These are phyloP conservation scores for Volucella inanis DNA, from an alignment of 2,888 invertebrate species.

Conservation along the genomic window DNA sequence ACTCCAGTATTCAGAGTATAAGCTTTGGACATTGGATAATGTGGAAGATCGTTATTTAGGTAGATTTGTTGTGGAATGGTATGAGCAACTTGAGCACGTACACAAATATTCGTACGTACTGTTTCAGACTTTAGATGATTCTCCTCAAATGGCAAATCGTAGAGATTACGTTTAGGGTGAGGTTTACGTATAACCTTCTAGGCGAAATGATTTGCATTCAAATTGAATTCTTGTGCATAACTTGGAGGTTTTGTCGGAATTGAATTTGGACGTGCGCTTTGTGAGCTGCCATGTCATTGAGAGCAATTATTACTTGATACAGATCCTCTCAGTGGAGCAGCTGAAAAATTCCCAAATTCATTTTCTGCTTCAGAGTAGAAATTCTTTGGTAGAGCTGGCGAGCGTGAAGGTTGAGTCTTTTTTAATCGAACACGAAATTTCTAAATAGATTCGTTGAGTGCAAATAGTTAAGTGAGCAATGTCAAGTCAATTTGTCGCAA, in stretches of 20 bases:
- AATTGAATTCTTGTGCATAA: constrained; percentile 31
- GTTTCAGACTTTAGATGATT: constrained; percentile 46
- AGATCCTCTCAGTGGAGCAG: constrained; percentile 31
- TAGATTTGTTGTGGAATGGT: constrained; percentile 47
- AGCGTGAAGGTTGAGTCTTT: constrained; percentile 82
- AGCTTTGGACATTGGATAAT: constrained; percentile 56
- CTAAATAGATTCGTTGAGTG: constrained; percentile 95
- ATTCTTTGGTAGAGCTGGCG: constrained; percentile 81
- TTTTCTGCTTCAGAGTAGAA: constrained; percentile 80
- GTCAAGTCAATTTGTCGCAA: constrained; percentile 94
- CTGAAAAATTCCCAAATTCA: constrained; percentile 61
- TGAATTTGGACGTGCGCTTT: constrained; percentile 29
- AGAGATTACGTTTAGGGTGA: constrained; percentile 62
- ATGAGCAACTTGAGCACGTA: constrained; percentile 43
- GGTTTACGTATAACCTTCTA: constrained; percentile 56
- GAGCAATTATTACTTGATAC: constrained; percentile 23
- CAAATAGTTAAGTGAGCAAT: constrained; percentile 94
- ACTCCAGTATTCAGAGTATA: constrained; percentile 51
- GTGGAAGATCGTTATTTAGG: constrained; percentile 63
- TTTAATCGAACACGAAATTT: constrained; percentile 90
- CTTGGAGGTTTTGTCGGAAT: constrained; percentile 36
- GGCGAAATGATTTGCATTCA: constrained; percentile 43
- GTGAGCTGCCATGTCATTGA: constrained; percentile 28
- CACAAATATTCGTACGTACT: constrained; percentile 34
- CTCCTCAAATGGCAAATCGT: constrained; percentile 66